Conservation (phyloP, 2,797 vertebrate species). For the Danio kyathit region DNA sequence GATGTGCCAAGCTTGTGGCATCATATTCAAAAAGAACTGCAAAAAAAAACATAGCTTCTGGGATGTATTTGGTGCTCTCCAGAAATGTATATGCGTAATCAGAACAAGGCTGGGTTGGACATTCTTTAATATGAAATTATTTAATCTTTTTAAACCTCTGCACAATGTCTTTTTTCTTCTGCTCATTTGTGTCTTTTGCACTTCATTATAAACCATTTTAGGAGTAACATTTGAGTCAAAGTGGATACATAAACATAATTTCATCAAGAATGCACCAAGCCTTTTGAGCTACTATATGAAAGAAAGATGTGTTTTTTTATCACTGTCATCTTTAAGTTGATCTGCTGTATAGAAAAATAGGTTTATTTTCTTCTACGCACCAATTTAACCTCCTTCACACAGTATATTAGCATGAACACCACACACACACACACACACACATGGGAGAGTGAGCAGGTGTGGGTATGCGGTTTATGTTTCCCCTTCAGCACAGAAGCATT, state of each 20-base stretch:
- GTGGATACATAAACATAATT: neutral
- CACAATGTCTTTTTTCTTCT: too few species aligned
- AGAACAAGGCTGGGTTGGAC: too few species aligned
- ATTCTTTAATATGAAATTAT: too few species aligned
- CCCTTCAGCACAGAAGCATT: conserved; percentile 37
- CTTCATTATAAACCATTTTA: neutral
- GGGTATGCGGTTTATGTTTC: conserved; percentile 36
- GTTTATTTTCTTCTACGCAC: conserved; percentile 54
- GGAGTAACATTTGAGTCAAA: neutral
- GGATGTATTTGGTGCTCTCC: too few species aligned
- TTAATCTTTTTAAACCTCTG: too few species aligned
- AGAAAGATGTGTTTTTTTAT: neutral
- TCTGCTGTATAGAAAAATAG: neutral
- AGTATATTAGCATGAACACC: conserved; percentile 24
- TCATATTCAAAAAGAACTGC: too few species aligned
- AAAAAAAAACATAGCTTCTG: too few species aligned
- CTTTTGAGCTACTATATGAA: neutral
- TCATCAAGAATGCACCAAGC: neutral
- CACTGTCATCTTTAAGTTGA: neutral
- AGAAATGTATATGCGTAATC: too few species aligned
- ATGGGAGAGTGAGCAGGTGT: conserved; percentile 46
- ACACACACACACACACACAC: conserved; percentile 42
- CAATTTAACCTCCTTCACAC: conserved; percentile 41
- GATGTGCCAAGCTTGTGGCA: too few species aligned
- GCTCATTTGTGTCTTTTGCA: neutral